Percentiles rank a stretch among this genome's conserved stretches.
phyloP scores from a whole-genome alignment of 2,888 invertebrate genomes.

The Junonia oenone region DNA sequence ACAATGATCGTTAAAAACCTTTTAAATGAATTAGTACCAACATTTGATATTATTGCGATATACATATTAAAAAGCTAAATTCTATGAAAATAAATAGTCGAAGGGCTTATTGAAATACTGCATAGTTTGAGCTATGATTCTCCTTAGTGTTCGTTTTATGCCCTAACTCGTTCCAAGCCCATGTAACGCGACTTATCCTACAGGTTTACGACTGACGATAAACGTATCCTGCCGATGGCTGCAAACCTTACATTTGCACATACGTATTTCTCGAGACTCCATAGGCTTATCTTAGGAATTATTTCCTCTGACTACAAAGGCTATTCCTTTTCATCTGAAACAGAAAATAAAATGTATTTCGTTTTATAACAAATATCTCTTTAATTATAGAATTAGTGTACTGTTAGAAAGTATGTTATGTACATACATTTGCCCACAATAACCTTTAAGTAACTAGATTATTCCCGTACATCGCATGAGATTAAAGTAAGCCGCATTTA shows the following conservation, averaged over 20 bases:
- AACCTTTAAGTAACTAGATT: constrained; percentile 25
- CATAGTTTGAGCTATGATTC: constrained; percentile 34
- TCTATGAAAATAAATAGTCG: constrained; percentile 6
- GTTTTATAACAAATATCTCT: not conserved
- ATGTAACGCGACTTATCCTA: constrained; percentile 58
- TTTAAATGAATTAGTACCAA: not conserved
- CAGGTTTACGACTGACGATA: constrained; percentile 60
- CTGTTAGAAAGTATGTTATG: not conserved
- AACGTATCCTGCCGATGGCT: constrained; percentile 50
- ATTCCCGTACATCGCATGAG: constrained; percentile 48
- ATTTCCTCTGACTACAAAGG: constrained; percentile 23
- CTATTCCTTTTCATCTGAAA: not conserved
- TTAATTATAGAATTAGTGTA: not conserved
- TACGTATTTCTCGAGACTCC: constrained; percentile 31
- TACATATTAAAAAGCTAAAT: not conserved
- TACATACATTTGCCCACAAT: not conserved
- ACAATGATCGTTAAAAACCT: no score
- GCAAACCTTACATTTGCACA: constrained; percentile 32
- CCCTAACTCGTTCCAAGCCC: constrained; percentile 53
- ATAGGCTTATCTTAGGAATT: constrained; percentile 33
- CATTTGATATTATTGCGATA: not conserved
- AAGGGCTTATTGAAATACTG: constrained; percentile 16
- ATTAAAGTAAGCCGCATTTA: constrained; percentile 71
- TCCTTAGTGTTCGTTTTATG: constrained; percentile 54
- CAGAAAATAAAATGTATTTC: not conserved